phyloP scores from a whole-genome alignment of 2,797 vertebrate genomes.

The Xiphorhynchus erythropygius region DNA sequence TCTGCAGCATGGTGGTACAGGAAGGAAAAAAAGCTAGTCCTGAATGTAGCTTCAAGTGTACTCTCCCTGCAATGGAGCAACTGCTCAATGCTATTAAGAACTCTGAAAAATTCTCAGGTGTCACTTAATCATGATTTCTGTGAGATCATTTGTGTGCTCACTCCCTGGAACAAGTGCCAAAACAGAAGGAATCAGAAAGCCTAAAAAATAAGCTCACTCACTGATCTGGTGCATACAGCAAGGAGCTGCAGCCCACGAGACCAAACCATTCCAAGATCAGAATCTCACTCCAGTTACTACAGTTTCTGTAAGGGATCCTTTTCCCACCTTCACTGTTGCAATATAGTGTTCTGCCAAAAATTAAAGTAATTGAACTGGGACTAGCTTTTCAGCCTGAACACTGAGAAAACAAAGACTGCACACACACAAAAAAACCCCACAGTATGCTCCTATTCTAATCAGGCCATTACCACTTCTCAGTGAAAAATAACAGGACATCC shows the following conservation, averaged over 20 bases:
- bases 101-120: background rate
- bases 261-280: background rate
- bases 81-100: background rate
- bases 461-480: background rate
- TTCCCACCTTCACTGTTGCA: background rate
- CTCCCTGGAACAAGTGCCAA: background rate
- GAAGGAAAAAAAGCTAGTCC: background rate
- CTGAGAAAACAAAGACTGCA: background rate
- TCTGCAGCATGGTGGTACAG: background rate
- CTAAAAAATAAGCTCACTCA: background rate
- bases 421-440: rapidly evolving
- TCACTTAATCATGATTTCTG: background rate
- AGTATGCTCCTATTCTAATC: background rate
- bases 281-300: background rate
- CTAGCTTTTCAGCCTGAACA: background rate
- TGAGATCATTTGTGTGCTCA: background rate
- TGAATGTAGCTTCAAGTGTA: background rate
- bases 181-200: background rate
- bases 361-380: background rate
- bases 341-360: background rate
- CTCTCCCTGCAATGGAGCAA: background rate
- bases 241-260: background rate
- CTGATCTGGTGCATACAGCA: background rate
- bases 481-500: background rate
- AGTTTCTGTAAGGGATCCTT: background rate